Base-by-base conservation (phyloP, 2,888 invertebrate genomes). In the Trachelus stipa region DNA sequence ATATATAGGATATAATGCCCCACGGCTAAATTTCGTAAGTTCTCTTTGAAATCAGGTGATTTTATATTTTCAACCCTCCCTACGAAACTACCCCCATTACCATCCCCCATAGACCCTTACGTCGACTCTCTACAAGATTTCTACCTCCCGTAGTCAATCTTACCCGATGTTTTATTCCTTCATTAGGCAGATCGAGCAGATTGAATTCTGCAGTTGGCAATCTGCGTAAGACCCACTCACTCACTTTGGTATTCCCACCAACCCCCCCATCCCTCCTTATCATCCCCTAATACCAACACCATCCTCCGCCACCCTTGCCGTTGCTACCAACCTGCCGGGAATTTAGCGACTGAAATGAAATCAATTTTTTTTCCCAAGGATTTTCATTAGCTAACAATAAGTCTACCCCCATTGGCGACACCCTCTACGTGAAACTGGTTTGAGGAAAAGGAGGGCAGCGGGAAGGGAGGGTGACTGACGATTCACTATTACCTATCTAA, bases 161-260 rank as follows among this genome's bases (percentile, higher is more conserved):
- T 56, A 56, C 15, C 6, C 15, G 56, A 80, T 80, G 84, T 87
- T 88, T 88, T 87, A 89, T 89, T 87, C 87, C 84, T 89, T 90
- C 88, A 89, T 90, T 89, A 90, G 89, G 89, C 88, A 89, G 88
- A 85, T 86, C 86, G 85, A 81, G 83, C 85, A 85, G 85, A 88
- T 89, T 88, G 88, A 88, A 89, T 88, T 84, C 83, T 83, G 83
- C 83, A 82, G 75, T 79, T 81, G 82, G 37, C 71, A 80, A 68
- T 73, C 78, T 71, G 71, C 31, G 73, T 74, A 74, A 76, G 37
- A 34, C 37, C 79, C 81, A 79, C 56, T 77, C n/a, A 37, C 75
- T 81, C 79, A 79, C 33, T 76, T 34, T 73, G 40, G 30, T 68
- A 74, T 73, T 77, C 79, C 30, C n/a, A 11, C 69, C 34, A 71